Percentiles rank a stretch among this genome's conserved stretches.
Evolutionary conservation across 2,888 invertebrate species (phyloP).

Genomic region (Troides aeacus): DNA sequence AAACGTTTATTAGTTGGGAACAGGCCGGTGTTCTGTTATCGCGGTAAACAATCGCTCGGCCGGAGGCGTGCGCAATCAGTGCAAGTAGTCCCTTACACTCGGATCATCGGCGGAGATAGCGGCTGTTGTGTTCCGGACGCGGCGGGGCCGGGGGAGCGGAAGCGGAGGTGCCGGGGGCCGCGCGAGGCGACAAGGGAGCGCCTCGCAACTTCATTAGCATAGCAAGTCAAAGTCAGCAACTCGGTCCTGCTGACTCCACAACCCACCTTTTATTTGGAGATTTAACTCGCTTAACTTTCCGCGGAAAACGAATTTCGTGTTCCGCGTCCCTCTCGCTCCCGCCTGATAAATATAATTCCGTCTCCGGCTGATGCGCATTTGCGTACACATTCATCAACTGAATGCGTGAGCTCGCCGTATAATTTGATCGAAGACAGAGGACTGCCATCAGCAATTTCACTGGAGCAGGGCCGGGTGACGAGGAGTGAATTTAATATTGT

Average conservation of each 20-base stretch:
- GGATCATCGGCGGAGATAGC: slow-evolving; percentile 66
- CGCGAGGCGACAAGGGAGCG: slow-evolving; percentile 37
- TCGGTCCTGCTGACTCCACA: slow-evolving; percentile 58
- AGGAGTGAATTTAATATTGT: slow-evolving; percentile 45
- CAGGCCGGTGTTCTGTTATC: slow-evolving; percentile 44
- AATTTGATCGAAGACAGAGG: slow-evolving; percentile 73
- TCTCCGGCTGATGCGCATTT: slow-evolving; percentile 46
- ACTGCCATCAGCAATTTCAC: slow-evolving; percentile 55
- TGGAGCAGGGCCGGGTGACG: slow-evolving; percentile 41
- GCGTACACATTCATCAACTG: slow-evolving; percentile 45
- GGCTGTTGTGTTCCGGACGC: slow-evolving; percentile 47
- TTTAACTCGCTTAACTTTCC: slow-evolving; percentile 75
- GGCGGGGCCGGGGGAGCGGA: slow-evolving; percentile 27
- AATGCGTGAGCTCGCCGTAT: slow-evolving; percentile 56
- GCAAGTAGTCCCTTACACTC: slow-evolving; percentile 56
- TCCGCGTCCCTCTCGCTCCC: slow-evolving; percentile 47
- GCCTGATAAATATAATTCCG: slow-evolving; percentile 42
- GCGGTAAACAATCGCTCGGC: slow-evolving; percentile 61
- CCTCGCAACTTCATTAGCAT: slow-evolving; percentile 61
- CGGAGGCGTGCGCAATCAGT: slow-evolving; percentile 61
- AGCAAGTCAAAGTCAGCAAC: slow-evolving; percentile 57
- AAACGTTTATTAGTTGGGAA: slow-evolving; percentile 44
- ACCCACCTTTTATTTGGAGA: slow-evolving; percentile 73
- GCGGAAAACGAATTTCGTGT: slow-evolving; percentile 59
- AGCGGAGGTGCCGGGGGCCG: slow-evolving; percentile 10